Base-by-base conservation (phyloP, 1,140 invertebrate species). In the Odontomachus brunneus region DNA sequence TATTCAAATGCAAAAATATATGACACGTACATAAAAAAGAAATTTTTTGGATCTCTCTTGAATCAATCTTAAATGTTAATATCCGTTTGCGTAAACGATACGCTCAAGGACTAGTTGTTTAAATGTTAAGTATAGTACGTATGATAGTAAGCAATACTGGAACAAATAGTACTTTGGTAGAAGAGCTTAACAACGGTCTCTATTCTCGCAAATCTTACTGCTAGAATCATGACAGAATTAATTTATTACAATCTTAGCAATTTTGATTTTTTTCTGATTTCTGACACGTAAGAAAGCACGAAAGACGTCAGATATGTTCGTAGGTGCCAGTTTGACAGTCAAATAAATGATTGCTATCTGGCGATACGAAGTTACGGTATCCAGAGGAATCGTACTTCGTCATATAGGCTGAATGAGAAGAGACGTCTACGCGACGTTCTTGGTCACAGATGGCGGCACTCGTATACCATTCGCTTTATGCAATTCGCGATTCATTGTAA, bases 371-470 rank as follows among this genome's bases (percentile, higher is more conserved):
- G n/a, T 75, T 63, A 19, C 1, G 15, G 3, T 57, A 44, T 22
- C 14, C 33, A 59, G n/a, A 75, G 22, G 14, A 63, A 53, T 63
- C 17, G 19, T 55, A 15, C 9, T 29, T 84, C 71, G 59, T 59
- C 44, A 57, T 51, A 51, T 62, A 44, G 44, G 63, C 38, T 73
- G 76, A 71, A 57, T 15, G 44, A 65, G 26, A 33, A 55, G 44
- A 81, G 59, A 80, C 55, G 53, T 17, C 29, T 24, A 26, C 44
- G 60, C 63, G 14, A 83, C 84, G 63, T 85, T 83, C 86, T 73
- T 86, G 81, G 51, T 63, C 80, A 89, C 82, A 91, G 90, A 91
- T 91, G 90, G 88, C 90, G 89, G 67, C 90, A 91, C 89, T 75
- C 53, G 22, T 63, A 65, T 48, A 57, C 48, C 1, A 29, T 73